Conservation (phyloP, 2,888 invertebrate genomes). For the Strigamia crassipes region DNA sequence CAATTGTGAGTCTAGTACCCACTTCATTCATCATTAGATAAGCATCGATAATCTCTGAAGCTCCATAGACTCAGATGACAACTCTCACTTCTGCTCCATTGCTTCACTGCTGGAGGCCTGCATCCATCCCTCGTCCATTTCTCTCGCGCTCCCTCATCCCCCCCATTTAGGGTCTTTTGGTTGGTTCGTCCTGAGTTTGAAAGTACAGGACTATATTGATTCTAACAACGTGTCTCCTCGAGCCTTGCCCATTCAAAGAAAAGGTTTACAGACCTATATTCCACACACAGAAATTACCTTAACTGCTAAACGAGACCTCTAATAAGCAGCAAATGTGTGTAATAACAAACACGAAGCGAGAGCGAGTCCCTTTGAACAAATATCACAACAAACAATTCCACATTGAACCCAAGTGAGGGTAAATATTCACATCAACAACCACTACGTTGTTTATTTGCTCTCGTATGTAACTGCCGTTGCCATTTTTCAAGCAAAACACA, state of each 20-base stretch:
- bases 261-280: not conserved
- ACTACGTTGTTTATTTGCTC: slow-evolving; percentile 33
- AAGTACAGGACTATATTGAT: slow-evolving; percentile 18
- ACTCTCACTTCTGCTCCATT: slow-evolving; percentile 42
- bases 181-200: slow-evolving; percentile 6
- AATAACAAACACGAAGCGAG: slow-evolving; percentile 15
- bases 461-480: not conserved
- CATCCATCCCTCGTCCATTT: slow-evolving; percentile 13
- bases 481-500: not conserved
- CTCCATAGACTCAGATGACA: slow-evolving; percentile 26
- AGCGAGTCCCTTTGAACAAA: slow-evolving; percentile 1
- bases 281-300: not conserved
- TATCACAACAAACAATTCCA: not conserved
- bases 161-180: not conserved
- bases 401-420: not conserved
- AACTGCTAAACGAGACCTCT: not conserved
- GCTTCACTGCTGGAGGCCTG: slow-evolving; percentile 33
- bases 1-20: not conserved
- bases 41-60: slow-evolving; percentile 35
- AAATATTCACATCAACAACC: slow-evolving; percentile 10
- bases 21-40: slow-evolving; percentile 38
- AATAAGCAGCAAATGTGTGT: slow-evolving; percentile 4
- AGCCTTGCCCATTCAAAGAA: not conserved
- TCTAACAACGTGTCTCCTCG: not conserved
- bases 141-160: not conserved